A percentile compares a stretch with the other conserved stretches of the same genome.
phyloP scores from a whole-genome alignment of 2,113 vertebrate species.

The Planiliza haematocheilus region DNA sequence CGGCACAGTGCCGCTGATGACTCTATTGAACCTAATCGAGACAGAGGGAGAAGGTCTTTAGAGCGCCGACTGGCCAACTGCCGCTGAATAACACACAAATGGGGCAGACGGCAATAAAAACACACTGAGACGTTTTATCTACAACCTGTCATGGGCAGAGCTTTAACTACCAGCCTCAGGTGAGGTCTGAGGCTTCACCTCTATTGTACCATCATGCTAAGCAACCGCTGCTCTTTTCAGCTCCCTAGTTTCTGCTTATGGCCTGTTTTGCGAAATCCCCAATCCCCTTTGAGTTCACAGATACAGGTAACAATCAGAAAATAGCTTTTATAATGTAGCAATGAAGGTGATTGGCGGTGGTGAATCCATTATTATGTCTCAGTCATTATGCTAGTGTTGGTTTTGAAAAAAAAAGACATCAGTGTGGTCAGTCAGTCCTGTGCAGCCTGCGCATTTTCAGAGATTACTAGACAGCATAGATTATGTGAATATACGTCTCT shows the following conservation, averaged over 20 bases:
- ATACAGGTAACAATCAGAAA: conserved; percentile 52
- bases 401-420: background rate
- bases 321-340: conserved; percentile 3
- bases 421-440: background rate
- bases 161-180: conserved; percentile 39
- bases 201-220: background rate
- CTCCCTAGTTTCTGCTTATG: background rate
- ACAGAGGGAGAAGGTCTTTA: conserved; percentile 29
- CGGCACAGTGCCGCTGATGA: conserved; percentile 9
- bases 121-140: conserved; percentile 26
- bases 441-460: background rate
- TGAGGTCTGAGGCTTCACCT: conserved; percentile 15
- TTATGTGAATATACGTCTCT: background rate
- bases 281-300: conserved; percentile 10
- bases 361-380: background rate
- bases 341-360: background rate
- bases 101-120: conserved; percentile 21
- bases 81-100: conserved; percentile 41
- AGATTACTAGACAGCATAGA: background rate
- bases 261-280: conserved; percentile 11
- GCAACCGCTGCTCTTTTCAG: background rate
- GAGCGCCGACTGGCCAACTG: conserved; percentile 9
- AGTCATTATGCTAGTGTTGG: background rate
- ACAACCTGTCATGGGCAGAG: conserved; percentile 39
- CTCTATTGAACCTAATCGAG: conserved; percentile 34